phyloP scores from a whole-genome alignment of 2,113 vertebrate genomes.

The Struthidea cinerea region DNA sequence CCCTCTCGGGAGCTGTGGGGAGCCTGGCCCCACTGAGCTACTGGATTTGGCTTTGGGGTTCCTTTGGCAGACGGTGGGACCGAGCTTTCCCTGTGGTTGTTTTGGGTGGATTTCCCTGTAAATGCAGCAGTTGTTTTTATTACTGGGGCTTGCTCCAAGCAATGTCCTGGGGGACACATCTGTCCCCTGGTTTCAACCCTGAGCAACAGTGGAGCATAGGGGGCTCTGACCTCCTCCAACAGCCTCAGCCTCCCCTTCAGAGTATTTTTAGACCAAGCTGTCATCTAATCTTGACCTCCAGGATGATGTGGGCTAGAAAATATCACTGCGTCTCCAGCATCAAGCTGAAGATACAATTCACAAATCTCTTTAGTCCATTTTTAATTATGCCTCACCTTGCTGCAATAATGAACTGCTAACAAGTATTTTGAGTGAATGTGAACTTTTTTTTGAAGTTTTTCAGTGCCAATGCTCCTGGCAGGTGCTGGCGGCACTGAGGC shows the following conservation, averaged over 20 bases:
- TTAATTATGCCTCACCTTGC: not conserved
- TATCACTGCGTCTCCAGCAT: not conserved
- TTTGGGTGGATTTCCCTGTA: not conserved
- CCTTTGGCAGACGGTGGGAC: not conserved
- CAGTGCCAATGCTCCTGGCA: not conserved
- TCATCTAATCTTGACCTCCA: conserved; percentile 46
- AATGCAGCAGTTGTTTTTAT: not conserved
- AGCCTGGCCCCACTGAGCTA: not conserved
- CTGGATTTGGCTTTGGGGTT: not conserved
- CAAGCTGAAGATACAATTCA: not conserved
- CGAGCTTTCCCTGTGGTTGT: not conserved
- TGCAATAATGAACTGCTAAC: not conserved
- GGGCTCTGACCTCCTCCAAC: not conserved
- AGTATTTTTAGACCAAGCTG: conserved; percentile 47
- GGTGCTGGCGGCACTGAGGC: not conserved
- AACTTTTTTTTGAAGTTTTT: not conserved
- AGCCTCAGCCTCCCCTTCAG: not conserved
- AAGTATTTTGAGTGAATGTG: not conserved
- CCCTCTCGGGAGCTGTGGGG: accelerated
- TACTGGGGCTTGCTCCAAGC: not conserved
- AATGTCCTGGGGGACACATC: not conserved
- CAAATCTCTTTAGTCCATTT: not conserved
- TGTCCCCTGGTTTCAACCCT: not conserved
- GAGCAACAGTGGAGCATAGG: not conserved
- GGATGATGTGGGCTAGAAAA: conserved; percentile 24